Conservation (phyloP, 2,797 vertebrate species). For the Chloroceryle amazona region DNA sequence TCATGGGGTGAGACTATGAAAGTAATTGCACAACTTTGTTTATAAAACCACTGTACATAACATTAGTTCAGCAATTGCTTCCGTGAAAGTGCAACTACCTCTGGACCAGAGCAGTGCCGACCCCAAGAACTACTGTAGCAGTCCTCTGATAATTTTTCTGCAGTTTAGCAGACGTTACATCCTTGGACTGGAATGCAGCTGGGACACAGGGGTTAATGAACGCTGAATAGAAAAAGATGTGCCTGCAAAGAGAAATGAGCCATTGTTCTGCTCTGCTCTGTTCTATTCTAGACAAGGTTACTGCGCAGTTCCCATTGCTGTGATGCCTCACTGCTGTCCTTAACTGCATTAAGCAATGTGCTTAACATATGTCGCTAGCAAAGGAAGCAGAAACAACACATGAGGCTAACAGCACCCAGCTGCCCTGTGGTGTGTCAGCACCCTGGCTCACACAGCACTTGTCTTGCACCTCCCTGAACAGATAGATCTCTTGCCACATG, state of each 20-base stretch:
- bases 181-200: background rate
- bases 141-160: background rate
- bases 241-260: constrained; percentile 27
- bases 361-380: background rate
- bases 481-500: background rate
- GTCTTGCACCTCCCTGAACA: background rate
- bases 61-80: background rate
- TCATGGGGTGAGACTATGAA: background rate
- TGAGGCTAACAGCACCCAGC: background rate
- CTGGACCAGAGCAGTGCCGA: background rate
- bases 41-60: background rate
- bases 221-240: constrained; percentile 44
- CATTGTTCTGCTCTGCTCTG: background rate
- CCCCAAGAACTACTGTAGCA: background rate
- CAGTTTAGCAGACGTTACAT: background rate
- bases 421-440: background rate
- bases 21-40: background rate
- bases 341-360: background rate
- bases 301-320: background rate
- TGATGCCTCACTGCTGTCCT: background rate
- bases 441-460: background rate
- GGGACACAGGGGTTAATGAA: background rate
- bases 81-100: background rate
- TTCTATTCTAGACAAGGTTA: constrained; percentile 21
- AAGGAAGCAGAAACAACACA: background rate